phyloP scores from a whole-genome alignment of 2,888 invertebrate species.

The Megaustenia siamemsis region DNA sequence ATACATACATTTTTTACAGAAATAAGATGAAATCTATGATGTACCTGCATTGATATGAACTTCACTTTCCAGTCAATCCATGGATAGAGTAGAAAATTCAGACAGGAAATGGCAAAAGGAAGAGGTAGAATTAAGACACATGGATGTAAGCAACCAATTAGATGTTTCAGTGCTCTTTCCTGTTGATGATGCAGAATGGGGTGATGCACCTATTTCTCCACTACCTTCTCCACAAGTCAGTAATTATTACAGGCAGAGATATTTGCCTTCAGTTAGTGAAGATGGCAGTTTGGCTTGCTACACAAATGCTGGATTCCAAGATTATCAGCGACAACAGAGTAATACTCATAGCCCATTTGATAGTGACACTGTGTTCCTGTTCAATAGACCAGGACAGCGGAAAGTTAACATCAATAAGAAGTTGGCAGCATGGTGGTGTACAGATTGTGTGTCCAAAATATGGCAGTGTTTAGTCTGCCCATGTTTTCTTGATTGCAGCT shows the following conservation, averaged over 20 bases:
- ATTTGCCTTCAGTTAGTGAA: background rate
- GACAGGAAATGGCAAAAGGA: background rate
- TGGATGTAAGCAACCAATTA: background rate
- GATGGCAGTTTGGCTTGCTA: background rate
- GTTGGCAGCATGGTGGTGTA: constrained; percentile 9
- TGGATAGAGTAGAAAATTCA: background rate
- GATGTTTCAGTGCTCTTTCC: background rate
- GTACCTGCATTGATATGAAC: background rate
- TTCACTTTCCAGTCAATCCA: background rate
- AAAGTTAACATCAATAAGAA: background rate
- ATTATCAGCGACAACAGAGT: constrained; percentile 29
- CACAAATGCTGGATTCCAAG: constrained; percentile 19
- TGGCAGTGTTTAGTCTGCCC: background rate
- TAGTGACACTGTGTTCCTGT: constrained; percentile 22
- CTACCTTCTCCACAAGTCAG: background rate
- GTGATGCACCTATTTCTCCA: background rate
- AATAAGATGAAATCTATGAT: background rate
- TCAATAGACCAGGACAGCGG: background rate
- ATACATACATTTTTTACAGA: constrained; percentile 10
- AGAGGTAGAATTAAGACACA: background rate
- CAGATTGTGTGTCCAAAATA: background rate
- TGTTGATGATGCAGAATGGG: background rate
- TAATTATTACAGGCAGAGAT: too few relatives aligned
- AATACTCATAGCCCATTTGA: constrained; percentile 23
- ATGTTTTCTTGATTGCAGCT: constrained; percentile 10